Conservation (phyloP, 2,888 invertebrate species). For the Quadroppia sp. region DNA sequence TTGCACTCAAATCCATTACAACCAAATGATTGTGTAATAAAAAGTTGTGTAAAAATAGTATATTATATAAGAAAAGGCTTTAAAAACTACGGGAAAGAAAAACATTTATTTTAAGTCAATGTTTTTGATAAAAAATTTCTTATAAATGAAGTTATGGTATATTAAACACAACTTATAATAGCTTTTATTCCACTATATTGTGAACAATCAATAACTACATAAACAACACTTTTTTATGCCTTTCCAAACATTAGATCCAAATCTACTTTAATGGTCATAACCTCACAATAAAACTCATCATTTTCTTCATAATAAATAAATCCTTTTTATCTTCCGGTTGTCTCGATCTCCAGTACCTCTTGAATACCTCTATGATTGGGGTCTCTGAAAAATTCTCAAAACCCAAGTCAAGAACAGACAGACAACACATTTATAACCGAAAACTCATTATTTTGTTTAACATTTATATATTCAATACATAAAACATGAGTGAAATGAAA, state of each 20-base stretch:
- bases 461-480: too few species aligned
- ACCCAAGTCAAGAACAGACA: background rate
- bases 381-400: background rate
- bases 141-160: conserved; percentile 28
- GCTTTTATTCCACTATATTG: background rate
- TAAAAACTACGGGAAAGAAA: background rate
- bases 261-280: conserved; percentile 19
- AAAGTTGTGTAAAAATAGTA: background rate
- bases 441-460: too few species aligned
- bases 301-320: conserved; percentile 19
- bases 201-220: conserved; percentile 3
- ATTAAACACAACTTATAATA: conserved; percentile 18
- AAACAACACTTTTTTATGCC: background rate
- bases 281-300: conserved; percentile 15
- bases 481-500: too few species aligned
- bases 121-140: conserved; percentile 2
- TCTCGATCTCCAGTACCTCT: background rate
- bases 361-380: too few species aligned
- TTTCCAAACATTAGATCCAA: background rate
- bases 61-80: background rate
- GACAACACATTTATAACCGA: too few species aligned
- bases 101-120: conserved; percentile 4
- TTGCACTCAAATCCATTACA: too few species aligned
- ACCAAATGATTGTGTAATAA: background rate
- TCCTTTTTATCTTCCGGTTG: conserved; percentile 13